Percentiles rank a stretch among this genome's conserved stretches.
Evolutionary conservation across 2,113 vertebrate genomes (phyloP).

Genomic region (Todiramphus saurophagus): DNA sequence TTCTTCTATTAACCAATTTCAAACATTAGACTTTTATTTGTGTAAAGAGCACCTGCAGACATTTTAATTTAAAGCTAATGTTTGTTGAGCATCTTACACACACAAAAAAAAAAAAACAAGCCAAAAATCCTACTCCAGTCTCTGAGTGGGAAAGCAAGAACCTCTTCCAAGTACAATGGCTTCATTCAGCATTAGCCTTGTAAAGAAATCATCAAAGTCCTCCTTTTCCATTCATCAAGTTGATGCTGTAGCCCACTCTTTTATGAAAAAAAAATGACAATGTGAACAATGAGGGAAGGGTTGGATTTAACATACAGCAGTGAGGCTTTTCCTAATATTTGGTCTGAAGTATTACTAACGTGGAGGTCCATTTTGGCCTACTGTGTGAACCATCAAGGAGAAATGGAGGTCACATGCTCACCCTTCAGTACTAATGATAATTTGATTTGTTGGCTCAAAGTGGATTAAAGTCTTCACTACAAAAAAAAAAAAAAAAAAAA

Average conservation of each 20-base stretch:
- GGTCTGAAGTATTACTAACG: constrained; percentile 31
- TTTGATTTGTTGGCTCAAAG: constrained; percentile 61
- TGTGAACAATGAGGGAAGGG: constrained; percentile 52
- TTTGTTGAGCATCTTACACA: constrained; percentile 73
- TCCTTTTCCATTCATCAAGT: constrained; percentile 63
- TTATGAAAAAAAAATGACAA: constrained; percentile 26
- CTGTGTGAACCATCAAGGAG: constrained; percentile 53
- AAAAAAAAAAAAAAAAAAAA: constrained; percentile 35
- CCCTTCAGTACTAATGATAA: constrained; percentile 53
- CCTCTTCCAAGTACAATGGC: constrained; percentile 73
- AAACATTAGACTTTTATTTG: constrained; percentile 76
- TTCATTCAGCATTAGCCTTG: constrained; percentile 59
- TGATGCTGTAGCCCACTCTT: constrained; percentile 49
- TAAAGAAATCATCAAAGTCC: constrained; percentile 55
- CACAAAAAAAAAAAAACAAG: constrained; percentile 19
- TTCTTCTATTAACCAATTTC: constrained; percentile 70
- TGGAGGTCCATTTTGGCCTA: constrained; percentile 57
- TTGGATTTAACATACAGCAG: constrained; percentile 56
- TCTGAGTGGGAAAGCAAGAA: constrained; percentile 70
- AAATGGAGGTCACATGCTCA: constrained; percentile 63
- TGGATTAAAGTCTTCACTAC: constrained; percentile 58
- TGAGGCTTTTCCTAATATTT: constrained; percentile 55
- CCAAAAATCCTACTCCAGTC: constrained; percentile 75
- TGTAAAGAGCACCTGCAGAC: constrained; percentile 74
- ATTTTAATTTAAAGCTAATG: constrained; percentile 69